Evolutionary conservation across 2,113 vertebrate species (phyloP), one percentile per base, ranked within the genome.

Genomic region (Takifugu bimaculatus): DNA sequence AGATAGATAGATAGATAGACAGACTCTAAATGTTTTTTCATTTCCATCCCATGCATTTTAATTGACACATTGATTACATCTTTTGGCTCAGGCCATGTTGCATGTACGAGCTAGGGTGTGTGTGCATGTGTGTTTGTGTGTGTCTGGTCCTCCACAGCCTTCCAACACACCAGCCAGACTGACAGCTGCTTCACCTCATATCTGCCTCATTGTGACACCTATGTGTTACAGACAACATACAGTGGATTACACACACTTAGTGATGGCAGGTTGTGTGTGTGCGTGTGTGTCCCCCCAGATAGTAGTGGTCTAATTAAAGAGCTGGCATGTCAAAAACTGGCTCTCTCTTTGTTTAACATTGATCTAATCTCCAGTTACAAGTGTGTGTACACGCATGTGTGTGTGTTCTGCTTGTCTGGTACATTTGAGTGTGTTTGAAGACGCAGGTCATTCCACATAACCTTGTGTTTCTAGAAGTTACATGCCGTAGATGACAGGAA

Each of bases 271-370:
- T 25, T 32, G 39, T 50, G 48, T 50, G 14, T 43, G 53, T 55
- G 42, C 35, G 49, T 47, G 50, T 32, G 51, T 26, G 26, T 70
- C n/a, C n/a, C 27, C 55, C 66, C 65, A 66, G 76, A 85, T 75
- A 80, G 25, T 61, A 50, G 44, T 39, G 59, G 69, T 79, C 75
- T 87, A 87, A 88, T 86, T 85, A 85, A 84, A 84, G 79, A 79
- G 72, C 70, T 76, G 77, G 63, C 71, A 72, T 81, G 74, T 85
- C 70, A 69, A 57, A 72, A 79, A 72, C 64, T 67, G 74, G 64
- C 61, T 75, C 62, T 70, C 66, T 74, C 84, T 85, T 85, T 89
- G 85, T 88, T 85, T 75, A 81, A 84, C 84, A 84, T 53, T 70
- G 52, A 54, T 55, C 71, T 87, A 81, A 87, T 87, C 83, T 81